These are phyloP conservation scores for Erannis defoliaria DNA, from an alignment of 2,888 invertebrate genomes.

Conservation along the genomic window DNA sequence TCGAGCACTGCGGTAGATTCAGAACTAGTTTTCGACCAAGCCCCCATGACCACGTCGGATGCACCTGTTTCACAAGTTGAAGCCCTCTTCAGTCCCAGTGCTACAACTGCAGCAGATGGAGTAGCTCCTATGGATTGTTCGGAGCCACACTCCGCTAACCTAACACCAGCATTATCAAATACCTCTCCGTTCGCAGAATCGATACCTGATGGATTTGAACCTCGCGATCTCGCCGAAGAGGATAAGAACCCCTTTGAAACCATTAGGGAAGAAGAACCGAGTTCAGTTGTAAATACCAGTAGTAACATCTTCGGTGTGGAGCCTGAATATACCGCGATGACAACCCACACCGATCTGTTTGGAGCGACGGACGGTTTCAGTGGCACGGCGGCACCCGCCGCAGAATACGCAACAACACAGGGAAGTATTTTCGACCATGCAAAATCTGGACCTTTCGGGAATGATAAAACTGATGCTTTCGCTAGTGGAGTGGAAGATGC, in stretches of 20 bases:
- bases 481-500: constrained; percentile 33
- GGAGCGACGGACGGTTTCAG: constrained; percentile 45
- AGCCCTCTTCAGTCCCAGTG: constrained; percentile 24
- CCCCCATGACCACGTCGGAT: constrained; percentile 19
- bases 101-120: constrained; percentile 35
- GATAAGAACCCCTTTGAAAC: constrained; percentile 77
- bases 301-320: constrained; percentile 59
- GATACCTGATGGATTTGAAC: constrained; percentile 51
- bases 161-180: constrained; percentile 51
- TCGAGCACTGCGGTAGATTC: constrained; percentile 16
- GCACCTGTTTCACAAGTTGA: constrained; percentile 28
- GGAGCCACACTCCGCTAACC: constrained; percentile 58
- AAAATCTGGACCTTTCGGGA: constrained; percentile 46
- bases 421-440: constrained; percentile 52
- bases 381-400: constrained; percentile 31
- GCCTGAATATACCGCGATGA: constrained; percentile 54
- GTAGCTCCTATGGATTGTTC: constrained; percentile 74
- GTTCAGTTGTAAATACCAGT: constrained; percentile 47
- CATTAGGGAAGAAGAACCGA: constrained; percentile 44
- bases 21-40: constrained; percentile 24
- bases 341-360: constrained; percentile 47
- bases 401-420: constrained; percentile 36
- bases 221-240: constrained; percentile 46
- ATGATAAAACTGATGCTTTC: constrained; percentile 42
- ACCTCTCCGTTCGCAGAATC: constrained; percentile 70